phyloP scores from a whole-genome alignment of 2,113 vertebrate species.

The Siniperca knerii region DNA sequence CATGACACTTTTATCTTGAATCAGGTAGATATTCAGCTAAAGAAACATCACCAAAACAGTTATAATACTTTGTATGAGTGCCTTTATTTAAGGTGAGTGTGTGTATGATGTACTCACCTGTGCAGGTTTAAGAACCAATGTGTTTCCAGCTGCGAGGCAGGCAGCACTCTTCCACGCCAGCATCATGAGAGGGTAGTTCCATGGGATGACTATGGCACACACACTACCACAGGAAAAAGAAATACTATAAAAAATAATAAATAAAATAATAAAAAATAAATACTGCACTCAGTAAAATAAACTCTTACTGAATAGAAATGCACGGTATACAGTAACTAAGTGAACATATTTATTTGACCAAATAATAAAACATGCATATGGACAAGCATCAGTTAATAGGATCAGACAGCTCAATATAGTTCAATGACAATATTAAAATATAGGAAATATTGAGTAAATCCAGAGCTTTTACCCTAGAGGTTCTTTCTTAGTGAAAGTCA shows the following conservation, averaged over 20 bases:
- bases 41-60: not conserved
- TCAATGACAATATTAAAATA: not conserved
- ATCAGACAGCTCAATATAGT: not conserved
- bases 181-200: conserved; percentile 95
- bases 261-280: no score
- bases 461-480: conserved; percentile 81
- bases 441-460: not conserved
- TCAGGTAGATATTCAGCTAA: not conserved
- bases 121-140: conserved; percentile 90
- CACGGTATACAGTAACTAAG: no score
- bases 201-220: conserved; percentile 91
- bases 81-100: not conserved
- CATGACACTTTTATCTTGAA: not conserved
- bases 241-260: no score
- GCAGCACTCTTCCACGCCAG: conserved; percentile 91
- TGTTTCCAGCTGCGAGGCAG: conserved; percentile 91
- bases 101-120: conserved; percentile 80
- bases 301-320: not conserved
- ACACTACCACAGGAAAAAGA: conserved; percentile 77
- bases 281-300: not conserved
- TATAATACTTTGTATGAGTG: not conserved
- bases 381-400: not conserved
- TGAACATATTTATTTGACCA: not conserved
- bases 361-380: not conserved
- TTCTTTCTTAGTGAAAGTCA: conserved; percentile 87